Conservation (phyloP, 1,140 invertebrate genomes). For the Penaeus japonicus region DNA sequence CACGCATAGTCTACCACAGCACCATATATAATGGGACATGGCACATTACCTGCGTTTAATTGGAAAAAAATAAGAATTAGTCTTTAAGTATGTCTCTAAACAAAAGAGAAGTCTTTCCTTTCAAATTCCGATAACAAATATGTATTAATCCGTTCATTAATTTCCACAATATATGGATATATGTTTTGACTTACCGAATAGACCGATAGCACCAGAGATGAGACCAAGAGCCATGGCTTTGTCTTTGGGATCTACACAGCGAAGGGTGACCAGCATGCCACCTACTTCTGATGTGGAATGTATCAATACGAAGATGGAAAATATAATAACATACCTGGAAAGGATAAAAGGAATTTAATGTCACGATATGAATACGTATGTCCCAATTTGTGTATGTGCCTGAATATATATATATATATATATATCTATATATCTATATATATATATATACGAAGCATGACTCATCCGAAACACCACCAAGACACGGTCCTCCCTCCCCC, state of each 20-base stretch:
- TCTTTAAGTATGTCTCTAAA: neutral
- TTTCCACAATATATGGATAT: neutral
- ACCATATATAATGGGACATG: conserved; percentile 91
- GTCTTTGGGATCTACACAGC: conserved; percentile 89
- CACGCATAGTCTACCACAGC: conserved; percentile 91
- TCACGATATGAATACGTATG: conserved; percentile 70
- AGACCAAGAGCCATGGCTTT: conserved; percentile 94
- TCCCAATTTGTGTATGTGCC: neutral
- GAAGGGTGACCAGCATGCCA: conserved; percentile 86
- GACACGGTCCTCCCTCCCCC: no score
- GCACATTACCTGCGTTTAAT: conserved; percentile 75
- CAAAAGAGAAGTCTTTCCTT: neutral
- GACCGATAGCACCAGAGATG: conserved; percentile 90
- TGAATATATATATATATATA: no score
- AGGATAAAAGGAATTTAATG: conserved; percentile 73
- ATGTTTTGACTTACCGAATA: conserved; percentile 76
- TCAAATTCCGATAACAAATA: neutral
- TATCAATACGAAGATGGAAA: conserved; percentile 87
- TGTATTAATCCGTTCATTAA: neutral
- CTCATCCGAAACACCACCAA: no score
- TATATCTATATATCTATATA: no score
- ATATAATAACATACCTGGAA: conserved; percentile 78
- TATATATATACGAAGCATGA: no score
- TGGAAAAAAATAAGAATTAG: conserved; percentile 17
- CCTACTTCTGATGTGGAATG: conserved; percentile 93